phyloP scores from a whole-genome alignment of 2,888 invertebrate species.

The Eupeodes luniger region DNA sequence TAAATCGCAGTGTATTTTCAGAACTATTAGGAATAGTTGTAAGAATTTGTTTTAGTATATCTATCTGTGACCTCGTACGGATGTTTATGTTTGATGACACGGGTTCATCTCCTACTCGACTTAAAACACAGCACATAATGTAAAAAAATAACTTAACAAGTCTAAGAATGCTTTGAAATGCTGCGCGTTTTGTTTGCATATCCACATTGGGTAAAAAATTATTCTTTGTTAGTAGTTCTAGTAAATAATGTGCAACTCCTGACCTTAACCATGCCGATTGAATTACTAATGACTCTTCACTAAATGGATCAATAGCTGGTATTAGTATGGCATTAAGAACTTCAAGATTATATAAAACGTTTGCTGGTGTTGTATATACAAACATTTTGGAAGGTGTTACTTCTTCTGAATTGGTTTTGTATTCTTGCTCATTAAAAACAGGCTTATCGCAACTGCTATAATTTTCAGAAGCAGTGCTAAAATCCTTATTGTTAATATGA shows the following conservation, averaged over 20 bases:
- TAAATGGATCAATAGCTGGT: conserved; percentile 93
- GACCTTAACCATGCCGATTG: conserved; percentile 88
- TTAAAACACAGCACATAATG: conserved; percentile 92
- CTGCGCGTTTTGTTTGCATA: conserved; percentile 90
- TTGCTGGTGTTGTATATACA: conserved; percentile 86
- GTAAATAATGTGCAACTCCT: conserved; percentile 87
- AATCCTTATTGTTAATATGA: conserved; percentile 72
- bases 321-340: conserved; percentile 95
- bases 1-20: conserved; percentile 93
- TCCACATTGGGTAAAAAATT: conserved; percentile 93
- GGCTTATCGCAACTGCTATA: conserved; percentile 33
- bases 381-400: conserved; percentile 48
- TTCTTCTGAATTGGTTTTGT: conserved; percentile 43
- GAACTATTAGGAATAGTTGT: conserved; percentile 91
- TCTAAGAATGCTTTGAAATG: conserved; percentile 94
- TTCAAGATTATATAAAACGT: conserved; percentile 90
- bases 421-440: conserved; percentile 38
- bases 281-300: conserved; percentile 87
- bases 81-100: conserved; percentile 84
- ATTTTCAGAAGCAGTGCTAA: conserved; percentile 42
- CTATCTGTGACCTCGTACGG: conserved; percentile 85
- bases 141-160: conserved; percentile 95
- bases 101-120: conserved; percentile 86
- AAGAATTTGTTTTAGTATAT: conserved; percentile 92
- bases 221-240: conserved; percentile 93